Base-by-base conservation (phyloP, 2,888 invertebrate species). In the Troides helena region DNA sequence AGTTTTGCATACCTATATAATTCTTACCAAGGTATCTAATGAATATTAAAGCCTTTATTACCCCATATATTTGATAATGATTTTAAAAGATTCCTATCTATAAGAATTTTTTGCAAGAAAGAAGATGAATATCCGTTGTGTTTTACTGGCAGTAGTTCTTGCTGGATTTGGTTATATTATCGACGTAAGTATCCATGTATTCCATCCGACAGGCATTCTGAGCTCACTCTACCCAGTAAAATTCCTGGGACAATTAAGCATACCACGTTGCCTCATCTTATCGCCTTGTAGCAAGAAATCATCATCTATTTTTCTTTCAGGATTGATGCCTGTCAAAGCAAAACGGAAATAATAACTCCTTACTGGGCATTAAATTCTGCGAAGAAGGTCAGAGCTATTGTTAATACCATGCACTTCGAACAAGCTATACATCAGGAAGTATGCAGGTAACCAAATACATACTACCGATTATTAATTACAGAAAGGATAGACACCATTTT, bases 391-490 rank as follows among this genome's bases (percentile, higher is more conserved):
- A 94, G 98, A 67, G 98, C 98, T 46, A 97, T 98, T 74, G 98
- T 98, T 65, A 98, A 98, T 86, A 98, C 98, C 14, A 97, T 98
- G 90, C 98, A 98, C 88, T 98, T 98, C 81, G 98, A 98, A 83
- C 98, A 98, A 87, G 98, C 98, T 65, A 98, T 98, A 80, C 98
- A 98, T 84, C 98, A 98, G 85, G 98, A 98, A 94, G 96, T 98
- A 72, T 98, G 98, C 94, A 95, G 97, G 97, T 98, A 92, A 73
- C 56, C 67, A 25, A 58, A 23, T 10, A 10, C 23, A 58, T 6
- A 53, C 5, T n/a, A n/a, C 18, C 18, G 6, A 12, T 4, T 14
- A 46, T 46, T 46, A 1, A 46, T 17, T 14, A 14, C 12, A 46
- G 12, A 46, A 14, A 46, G 46, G 14, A 10, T 39, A 39, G 12